A percentile compares a stretch with the other conserved stretches of the same genome.
Conservation (phyloP, 2,888 invertebrate genomes). For the Pachycephus smyrnensis region DNA sequence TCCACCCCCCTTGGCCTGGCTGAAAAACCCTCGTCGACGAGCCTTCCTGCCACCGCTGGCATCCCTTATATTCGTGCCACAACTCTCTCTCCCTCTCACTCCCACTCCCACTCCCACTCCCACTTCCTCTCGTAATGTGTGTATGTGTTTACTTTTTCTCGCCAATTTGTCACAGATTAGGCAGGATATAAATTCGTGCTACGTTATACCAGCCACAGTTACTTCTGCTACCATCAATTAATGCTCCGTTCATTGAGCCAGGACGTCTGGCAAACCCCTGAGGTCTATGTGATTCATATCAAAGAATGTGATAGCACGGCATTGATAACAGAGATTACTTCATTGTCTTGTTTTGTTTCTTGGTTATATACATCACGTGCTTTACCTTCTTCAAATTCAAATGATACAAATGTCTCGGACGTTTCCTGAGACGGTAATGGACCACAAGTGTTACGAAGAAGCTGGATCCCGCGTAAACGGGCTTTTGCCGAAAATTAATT, state of each 20-base stretch:
- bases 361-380: neutral
- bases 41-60: slow-evolving; percentile 8
- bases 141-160: slow-evolving; percentile 42
- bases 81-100: slow-evolving; percentile 15
- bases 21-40: slow-evolving; percentile 29
- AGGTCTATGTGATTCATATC: neutral
- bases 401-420: neutral
- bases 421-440: neutral
- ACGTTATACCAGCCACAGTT: slow-evolving; percentile 35
- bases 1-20: slow-evolving; percentile 34
- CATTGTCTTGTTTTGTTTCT: neutral
- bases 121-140: slow-evolving; percentile 19
- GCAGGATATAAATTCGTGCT: slow-evolving; percentile 55
- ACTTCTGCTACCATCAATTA: slow-evolving; percentile 24
- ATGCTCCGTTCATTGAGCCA: slow-evolving; percentile 31
- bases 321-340: slow-evolving; percentile 34
- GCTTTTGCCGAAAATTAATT: slow-evolving; percentile 49
- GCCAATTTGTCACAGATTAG: slow-evolving; percentile 63
- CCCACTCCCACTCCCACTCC: slow-evolving; percentile 31
- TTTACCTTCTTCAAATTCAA: neutral
- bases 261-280: neutral
- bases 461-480: slow-evolving; percentile 14
- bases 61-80: slow-evolving; percentile 10
- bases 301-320: slow-evolving; percentile 42
- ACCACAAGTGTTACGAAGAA: neutral